Conservation (phyloP, 2,797 vertebrate genomes). For the Falco cherrug region DNA sequence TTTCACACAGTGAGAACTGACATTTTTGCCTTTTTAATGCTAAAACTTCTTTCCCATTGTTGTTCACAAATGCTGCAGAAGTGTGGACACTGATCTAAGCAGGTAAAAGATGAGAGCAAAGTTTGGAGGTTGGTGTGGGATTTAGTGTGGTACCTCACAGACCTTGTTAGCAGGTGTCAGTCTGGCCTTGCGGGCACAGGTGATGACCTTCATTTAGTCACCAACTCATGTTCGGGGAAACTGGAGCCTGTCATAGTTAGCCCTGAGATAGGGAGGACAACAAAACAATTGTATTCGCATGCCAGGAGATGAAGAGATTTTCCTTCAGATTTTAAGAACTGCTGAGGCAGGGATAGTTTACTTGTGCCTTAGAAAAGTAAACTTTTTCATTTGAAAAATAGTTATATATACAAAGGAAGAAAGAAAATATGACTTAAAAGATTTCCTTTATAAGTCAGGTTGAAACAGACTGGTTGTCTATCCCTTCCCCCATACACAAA, state of each 20-base stretch:
- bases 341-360: background rate
- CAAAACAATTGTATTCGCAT: background rate
- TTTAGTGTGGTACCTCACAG: background rate
- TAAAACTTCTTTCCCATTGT: background rate
- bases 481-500: background rate
- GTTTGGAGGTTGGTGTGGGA: background rate
- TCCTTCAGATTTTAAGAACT: background rate
- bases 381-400: background rate
- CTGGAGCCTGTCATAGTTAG: background rate
- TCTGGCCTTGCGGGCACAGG: background rate
- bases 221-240: background rate
- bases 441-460: background rate
- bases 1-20: background rate
- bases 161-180: background rate
- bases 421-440: background rate
- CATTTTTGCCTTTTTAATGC: background rate
- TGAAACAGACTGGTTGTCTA: background rate
- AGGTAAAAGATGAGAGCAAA: background rate
- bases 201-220: background rate
- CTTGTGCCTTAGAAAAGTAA: background rate
- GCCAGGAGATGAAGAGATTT: background rate
- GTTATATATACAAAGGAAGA: background rate
- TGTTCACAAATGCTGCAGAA: background rate
- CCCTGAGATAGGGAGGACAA: background rate
- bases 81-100: background rate